Evolutionary conservation across 2,113 vertebrate genomes (phyloP).

Genomic region (Brienomyrus brachyistius): DNA sequence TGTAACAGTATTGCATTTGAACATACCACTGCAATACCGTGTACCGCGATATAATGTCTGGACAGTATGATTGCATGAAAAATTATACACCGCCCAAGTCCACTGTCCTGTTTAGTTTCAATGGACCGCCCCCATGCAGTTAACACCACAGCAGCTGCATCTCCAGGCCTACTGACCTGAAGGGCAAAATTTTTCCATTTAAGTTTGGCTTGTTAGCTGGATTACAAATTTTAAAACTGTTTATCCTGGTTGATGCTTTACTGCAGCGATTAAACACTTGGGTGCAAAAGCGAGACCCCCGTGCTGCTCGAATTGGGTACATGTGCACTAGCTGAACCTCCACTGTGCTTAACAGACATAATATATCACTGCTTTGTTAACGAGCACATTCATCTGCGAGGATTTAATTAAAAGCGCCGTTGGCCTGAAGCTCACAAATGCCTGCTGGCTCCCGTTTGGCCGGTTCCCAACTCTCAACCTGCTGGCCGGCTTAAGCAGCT

Average conservation of each 20-base stretch:
- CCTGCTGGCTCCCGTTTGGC: background rate
- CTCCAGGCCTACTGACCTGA: background rate
- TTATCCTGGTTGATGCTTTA: background rate
- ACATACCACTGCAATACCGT: background rate
- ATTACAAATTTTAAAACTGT: background rate
- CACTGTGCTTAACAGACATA: background rate
- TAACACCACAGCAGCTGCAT: background rate
- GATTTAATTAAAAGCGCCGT: background rate
- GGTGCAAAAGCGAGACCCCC: background rate
- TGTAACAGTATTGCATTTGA: too few species aligned
- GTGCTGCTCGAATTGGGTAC: background rate
- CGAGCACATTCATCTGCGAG: background rate
- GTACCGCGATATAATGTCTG: background rate
- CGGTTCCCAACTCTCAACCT: background rate
- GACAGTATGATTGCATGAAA: background rate
- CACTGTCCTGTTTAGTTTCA: background rate
- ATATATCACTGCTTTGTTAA: background rate
- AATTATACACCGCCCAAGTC: background rate
- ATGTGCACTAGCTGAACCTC: background rate
- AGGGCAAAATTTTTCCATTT: background rate
- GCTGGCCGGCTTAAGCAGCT: background rate
- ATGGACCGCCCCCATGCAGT: background rate
- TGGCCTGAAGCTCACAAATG: background rate
- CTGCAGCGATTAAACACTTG: background rate
- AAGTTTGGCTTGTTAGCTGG: background rate